Evolutionary conservation across 2,888 invertebrate genomes (phyloP).

Genomic region (Myathropa florea): DNA sequence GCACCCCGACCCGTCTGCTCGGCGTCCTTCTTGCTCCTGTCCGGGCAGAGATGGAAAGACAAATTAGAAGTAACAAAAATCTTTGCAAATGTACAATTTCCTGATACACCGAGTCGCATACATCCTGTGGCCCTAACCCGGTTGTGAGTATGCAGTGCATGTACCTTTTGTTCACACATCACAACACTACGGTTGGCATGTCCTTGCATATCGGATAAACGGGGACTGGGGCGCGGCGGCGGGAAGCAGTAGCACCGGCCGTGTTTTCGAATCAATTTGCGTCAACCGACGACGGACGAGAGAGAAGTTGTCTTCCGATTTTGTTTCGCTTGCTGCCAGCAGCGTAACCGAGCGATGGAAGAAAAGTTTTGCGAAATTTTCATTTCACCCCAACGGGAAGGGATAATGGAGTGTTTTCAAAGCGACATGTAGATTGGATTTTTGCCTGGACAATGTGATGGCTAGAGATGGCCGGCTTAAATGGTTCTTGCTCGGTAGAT

Average conservation of each 20-base stretch:
- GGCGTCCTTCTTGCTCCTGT: neutral
- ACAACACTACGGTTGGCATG: constrained; percentile 18
- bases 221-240: neutral
- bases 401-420: constrained; percentile 23
- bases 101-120: constrained; percentile 24
- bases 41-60: constrained; percentile 7
- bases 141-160: neutral
- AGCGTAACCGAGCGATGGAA: constrained; percentile 1
- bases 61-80: constrained; percentile 58
- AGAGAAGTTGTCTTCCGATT: constrained; percentile 1
- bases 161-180: constrained; percentile 18
- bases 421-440: constrained; percentile 22
- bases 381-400: constrained; percentile 19
- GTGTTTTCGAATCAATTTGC: constrained; percentile 51
- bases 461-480: neutral
- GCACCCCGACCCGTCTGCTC: neutral
- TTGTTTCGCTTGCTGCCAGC: neutral
- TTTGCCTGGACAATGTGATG: neutral
- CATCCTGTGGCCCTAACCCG: constrained; percentile 45
- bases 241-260: neutral
- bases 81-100: constrained; percentile 42
- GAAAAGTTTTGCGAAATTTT: constrained; percentile 30
- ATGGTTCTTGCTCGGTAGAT: constrained; percentile 13
- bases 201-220: constrained; percentile 42
- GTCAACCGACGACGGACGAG: constrained; percentile 17